Conservation (phyloP, 2,113 vertebrate genomes). For the Hipposideros armiger region DNA sequence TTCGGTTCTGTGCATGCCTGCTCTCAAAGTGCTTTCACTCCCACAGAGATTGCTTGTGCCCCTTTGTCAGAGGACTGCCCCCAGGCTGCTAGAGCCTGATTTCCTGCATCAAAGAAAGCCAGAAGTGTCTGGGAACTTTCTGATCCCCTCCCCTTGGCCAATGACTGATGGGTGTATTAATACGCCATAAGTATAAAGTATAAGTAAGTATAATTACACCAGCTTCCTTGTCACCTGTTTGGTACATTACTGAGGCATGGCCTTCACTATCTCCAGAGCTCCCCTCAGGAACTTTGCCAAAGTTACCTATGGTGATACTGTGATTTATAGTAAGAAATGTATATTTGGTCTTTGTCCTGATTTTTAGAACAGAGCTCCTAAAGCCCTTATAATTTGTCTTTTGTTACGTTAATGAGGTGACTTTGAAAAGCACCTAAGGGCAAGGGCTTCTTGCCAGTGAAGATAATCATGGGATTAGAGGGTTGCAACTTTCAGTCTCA, state of each 20-base stretch:
- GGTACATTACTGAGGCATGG: neutral
- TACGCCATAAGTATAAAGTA: neutral
- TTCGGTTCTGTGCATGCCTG: neutral
- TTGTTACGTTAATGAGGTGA: constrained; percentile 13
- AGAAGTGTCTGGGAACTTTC: neutral
- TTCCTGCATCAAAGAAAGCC: neutral
- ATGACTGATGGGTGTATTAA: neutral
- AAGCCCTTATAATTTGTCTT: constrained; percentile 13
- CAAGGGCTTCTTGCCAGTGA: neutral
- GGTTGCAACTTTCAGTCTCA: neutral
- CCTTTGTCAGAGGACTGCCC: neutral
- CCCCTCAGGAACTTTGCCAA: neutral
- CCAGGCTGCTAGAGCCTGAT: neutral
- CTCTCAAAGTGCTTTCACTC: neutral
- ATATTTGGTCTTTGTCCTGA: neutral
- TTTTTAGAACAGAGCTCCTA: neutral
- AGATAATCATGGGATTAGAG: neutral
- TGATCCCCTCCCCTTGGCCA: neutral
- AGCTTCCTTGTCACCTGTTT: neutral
- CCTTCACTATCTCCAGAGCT: neutral
- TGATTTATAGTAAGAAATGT: neutral
- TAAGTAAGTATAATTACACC: neutral
- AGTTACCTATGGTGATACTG: neutral
- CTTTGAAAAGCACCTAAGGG: neutral
- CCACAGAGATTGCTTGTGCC: neutral